Percentiles rank a stretch among this genome's conserved stretches.
These are phyloP conservation scores for Mastacembelus armatus DNA, from an alignment of 2,797 vertebrate genomes.

Conservation along the genomic window DNA sequence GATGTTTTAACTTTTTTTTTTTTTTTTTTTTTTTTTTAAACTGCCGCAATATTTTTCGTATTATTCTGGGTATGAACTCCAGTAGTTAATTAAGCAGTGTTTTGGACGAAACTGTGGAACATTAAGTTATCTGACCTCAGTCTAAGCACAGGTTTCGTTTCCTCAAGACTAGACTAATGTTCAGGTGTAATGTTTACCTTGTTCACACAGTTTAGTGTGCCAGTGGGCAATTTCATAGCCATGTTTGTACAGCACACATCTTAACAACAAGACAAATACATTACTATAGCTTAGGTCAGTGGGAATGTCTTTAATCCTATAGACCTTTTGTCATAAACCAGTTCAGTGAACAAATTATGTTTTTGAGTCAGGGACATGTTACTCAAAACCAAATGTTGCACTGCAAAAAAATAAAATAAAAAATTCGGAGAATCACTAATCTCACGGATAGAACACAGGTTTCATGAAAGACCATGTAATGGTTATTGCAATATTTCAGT, in stretches of 20 bases:
- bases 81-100: conserved; percentile 25
- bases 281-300: neutral
- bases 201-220: too few species aligned
- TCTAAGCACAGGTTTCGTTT: conserved; percentile 20
- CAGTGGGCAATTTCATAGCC: too few species aligned
- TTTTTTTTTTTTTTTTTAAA: conserved; percentile 18
- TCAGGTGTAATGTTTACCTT: too few species aligned
- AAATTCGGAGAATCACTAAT: too few species aligned
- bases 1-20: conserved; percentile 18
- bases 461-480: too few species aligned
- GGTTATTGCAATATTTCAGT: too few species aligned
- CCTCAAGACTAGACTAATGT: conserved; percentile 10
- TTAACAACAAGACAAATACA: too few species aligned
- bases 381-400: conserved; percentile 17
- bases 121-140: conserved; percentile 39
- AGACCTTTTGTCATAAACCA: neutral
- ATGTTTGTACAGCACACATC: conserved; percentile 4
- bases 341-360: too few species aligned
- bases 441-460: too few species aligned
- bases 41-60: conserved; percentile 15
- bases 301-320: neutral
- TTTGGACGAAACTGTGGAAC: conserved; percentile 26
- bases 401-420: too few species aligned
- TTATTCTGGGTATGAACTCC: conserved; percentile 26
- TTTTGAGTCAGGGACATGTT: conserved; percentile 9